Conservation (phyloP, 1,140 invertebrate species). For the Drosophila varians region DNA sequence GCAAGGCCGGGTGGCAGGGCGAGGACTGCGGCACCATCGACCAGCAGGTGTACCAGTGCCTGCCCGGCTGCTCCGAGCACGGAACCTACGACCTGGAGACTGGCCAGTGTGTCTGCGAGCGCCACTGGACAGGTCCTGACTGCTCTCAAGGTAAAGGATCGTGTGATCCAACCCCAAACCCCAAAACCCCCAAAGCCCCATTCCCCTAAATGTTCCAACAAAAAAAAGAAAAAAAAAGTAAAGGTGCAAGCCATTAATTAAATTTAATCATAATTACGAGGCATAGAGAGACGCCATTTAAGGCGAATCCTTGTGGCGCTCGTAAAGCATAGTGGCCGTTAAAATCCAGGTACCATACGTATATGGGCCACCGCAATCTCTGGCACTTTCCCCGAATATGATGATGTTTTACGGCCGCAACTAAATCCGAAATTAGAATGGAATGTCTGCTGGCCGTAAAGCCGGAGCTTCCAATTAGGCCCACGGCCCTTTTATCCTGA, state of each 20-base stretch:
- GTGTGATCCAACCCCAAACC: too few relatives aligned
- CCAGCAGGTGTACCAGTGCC: conserved; percentile 93
- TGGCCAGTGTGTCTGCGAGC: conserved; percentile 93
- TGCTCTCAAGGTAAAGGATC: conserved; percentile 91
- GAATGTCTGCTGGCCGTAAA: conserved; percentile 37
- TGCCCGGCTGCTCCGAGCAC: conserved; percentile 95
- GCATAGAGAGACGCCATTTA: background rate
- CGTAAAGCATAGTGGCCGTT: conserved; percentile 27
- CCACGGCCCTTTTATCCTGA: conserved; percentile 30
- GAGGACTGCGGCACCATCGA: conserved; percentile 94
- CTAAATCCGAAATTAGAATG: conserved; percentile 53
- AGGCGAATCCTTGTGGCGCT: background rate
- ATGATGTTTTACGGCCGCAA: conserved; percentile 53
- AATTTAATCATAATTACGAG: background rate
- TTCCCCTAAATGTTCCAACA: background rate
- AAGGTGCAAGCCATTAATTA: background rate
- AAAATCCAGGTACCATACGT: conserved; percentile 27
- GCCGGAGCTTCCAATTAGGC: conserved; percentile 45
- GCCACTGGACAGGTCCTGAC: conserved; percentile 94
- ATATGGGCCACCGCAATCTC: conserved; percentile 28
- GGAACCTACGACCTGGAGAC: conserved; percentile 94
- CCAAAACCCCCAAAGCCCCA: too few relatives aligned
- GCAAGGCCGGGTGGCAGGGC: conserved; percentile 97
- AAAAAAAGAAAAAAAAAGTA: too few relatives aligned
- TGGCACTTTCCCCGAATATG: conserved; percentile 31